These are phyloP conservation scores for Clarias laeviceps DNA, from an alignment of 2,797 vertebrate genomes.

Conservation along the genomic window DNA sequence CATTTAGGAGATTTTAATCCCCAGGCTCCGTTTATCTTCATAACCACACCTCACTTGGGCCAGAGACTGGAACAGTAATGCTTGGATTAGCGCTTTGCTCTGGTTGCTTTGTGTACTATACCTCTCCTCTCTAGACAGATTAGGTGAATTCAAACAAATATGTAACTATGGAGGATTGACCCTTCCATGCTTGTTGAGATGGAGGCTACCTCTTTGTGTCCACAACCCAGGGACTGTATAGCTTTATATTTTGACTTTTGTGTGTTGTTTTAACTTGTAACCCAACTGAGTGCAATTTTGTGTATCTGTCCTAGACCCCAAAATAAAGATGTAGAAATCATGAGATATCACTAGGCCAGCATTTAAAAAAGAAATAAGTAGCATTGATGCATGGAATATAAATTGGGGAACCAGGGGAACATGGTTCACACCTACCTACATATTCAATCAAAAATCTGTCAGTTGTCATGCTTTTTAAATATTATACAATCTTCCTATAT, in stretches of 20 bases:
- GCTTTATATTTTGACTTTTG: conserved; percentile 31
- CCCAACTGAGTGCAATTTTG: neutral
- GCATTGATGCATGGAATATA: neutral
- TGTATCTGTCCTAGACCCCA: neutral
- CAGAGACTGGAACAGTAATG: conserved; percentile 62
- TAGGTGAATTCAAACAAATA: conserved; percentile 48
- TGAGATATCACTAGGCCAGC: neutral
- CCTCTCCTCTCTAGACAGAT: conserved; percentile 63
- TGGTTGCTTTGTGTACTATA: conserved; percentile 58
- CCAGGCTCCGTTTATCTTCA: conserved; percentile 70
- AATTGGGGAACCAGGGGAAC: neutral
- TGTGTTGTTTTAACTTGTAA: conserved; percentile 33
- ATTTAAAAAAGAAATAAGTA: neutral
- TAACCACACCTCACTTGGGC: conserved; percentile 65
- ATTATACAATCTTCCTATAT: neutral
- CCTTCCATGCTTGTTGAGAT: conserved; percentile 46
- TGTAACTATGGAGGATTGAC: conserved; percentile 55
- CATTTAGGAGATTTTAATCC: conserved; percentile 75
- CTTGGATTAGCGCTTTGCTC: conserved; percentile 58
- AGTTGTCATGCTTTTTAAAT: neutral
- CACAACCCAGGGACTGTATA: neutral
- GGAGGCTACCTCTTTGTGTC: conserved; percentile 19
- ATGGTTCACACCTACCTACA: neutral
- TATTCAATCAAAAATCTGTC: neutral
- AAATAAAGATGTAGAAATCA: neutral